Evolutionary conservation across 2,888 invertebrate genomes (phyloP).

Genomic region (Euspilapteryx auroguttella): DNA sequence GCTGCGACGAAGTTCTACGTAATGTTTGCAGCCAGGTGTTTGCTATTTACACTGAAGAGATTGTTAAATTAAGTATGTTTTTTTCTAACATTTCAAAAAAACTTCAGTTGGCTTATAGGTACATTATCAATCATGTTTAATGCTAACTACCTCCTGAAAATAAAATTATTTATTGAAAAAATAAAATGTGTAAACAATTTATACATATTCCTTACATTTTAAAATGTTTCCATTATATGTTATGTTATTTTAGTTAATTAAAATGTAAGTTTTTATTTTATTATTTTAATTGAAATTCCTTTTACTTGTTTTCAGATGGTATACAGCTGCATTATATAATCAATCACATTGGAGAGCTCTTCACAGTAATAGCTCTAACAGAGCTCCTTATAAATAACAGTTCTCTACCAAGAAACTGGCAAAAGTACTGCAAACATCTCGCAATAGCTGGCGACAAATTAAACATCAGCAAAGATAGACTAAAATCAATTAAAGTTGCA

Average conservation of each 20-base stretch:
- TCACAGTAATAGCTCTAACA: conserved; percentile 66
- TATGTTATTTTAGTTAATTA: no score
- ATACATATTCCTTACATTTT: no score
- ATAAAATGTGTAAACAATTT: no score
- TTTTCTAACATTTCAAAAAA: no score
- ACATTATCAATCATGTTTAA: no score
- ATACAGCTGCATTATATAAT: conserved; percentile 47
- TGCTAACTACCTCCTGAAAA: no score
- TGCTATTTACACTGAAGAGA: conserved; percentile 63
- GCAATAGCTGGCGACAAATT: conserved; percentile 69
- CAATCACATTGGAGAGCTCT: conserved; percentile 66
- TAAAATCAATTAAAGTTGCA: conserved; percentile 70
- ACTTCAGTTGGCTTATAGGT: no score
- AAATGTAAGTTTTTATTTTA: no score
- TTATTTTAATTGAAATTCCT: no score
- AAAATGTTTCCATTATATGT: no score
- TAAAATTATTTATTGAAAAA: no score
- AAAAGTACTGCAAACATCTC: conserved; percentile 73
- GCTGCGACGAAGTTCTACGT: conserved; percentile 71
- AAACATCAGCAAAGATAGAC: conserved; percentile 60
- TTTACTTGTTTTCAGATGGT: conserved; percentile 35
- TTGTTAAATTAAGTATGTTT: conserved; percentile 44
- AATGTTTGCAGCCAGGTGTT: conserved; percentile 77
- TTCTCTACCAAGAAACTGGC: conserved; percentile 66
- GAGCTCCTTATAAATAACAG: conserved; percentile 60